A percentile compares a stretch with the other conserved stretches of the same genome.
Evolutionary conservation across 2,797 vertebrate species (phyloP).

Genomic region (Neosalanx taihuensis): DNA sequence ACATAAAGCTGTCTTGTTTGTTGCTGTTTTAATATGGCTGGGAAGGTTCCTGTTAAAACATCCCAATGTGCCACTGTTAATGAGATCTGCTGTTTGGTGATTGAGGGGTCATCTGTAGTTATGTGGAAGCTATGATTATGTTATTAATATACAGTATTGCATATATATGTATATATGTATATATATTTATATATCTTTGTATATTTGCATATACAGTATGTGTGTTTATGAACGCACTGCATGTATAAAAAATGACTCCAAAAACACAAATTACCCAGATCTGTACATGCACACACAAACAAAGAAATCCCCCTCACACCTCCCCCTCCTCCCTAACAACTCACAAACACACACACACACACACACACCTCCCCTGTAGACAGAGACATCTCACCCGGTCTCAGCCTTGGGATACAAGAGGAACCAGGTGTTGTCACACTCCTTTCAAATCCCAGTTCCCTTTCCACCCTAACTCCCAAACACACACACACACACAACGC

Average conservation of each 20-base stretch:
- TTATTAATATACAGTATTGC: no score
- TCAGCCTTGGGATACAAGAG: constrained; percentile 43
- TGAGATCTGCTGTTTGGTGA: not conserved
- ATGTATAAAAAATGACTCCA: constrained; percentile 20
- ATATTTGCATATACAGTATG: constrained; percentile 8
- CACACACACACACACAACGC: not conserved
- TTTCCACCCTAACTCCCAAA: constrained; percentile 19
- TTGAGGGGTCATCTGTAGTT: not conserved
- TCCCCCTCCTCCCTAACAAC: not conserved
- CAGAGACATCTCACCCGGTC: constrained; percentile 39
- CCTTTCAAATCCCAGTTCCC: constrained; percentile 46
- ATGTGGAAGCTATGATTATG: not conserved
- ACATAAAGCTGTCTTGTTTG: constrained; percentile 23
- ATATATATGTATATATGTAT: constrained; percentile 17
- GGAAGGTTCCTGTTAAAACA: not conserved
- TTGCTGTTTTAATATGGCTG: constrained; percentile 8
- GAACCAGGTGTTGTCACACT: constrained; percentile 55
- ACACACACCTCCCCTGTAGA: constrained; percentile 19
- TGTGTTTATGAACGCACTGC: constrained; percentile 13
- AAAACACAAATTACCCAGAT: constrained; percentile 25
- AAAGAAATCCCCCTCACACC: constrained; percentile 4
- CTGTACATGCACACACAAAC: constrained; percentile 6
- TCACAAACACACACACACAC: constrained; percentile 12
- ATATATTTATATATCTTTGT: not conserved
- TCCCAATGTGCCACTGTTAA: not conserved